Evolutionary conservation across 2,888 invertebrate species (phyloP).

Genomic region (Colletes collaris): DNA sequence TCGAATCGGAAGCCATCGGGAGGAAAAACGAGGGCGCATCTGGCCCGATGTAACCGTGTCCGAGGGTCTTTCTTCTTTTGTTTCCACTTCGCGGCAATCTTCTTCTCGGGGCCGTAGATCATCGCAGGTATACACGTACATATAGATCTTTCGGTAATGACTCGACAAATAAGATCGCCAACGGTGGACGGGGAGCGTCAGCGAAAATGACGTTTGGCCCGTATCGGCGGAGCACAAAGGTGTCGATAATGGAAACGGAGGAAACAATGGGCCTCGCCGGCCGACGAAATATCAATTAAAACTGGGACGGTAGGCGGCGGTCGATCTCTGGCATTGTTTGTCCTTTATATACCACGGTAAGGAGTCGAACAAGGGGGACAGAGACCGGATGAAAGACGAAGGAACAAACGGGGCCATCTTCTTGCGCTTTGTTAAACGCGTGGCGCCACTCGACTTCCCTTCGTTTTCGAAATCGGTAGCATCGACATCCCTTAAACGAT

Average conservation of each 20-base stretch:
- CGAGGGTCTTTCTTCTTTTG: conserved; percentile 16
- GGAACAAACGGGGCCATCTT: conserved; percentile 21
- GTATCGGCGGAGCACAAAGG: conserved; percentile 73
- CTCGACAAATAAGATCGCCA: conserved; percentile 71
- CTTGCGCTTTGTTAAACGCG: conserved; percentile 1
- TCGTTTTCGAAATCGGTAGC: too few species aligned
- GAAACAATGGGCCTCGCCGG: conserved; percentile 65
- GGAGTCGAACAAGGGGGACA: neutral
- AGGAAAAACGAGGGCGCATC: neutral
- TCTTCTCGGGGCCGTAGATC: conserved; percentile 25
- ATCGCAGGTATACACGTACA: conserved; percentile 62
- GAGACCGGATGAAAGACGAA: neutral
- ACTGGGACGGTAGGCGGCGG: conserved; percentile 62
- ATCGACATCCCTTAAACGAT: too few species aligned
- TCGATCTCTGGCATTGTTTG: conserved; percentile 52
- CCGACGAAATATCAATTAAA: conserved; percentile 77
- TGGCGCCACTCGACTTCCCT: conserved; percentile 13
- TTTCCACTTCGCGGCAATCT: conserved; percentile 24
- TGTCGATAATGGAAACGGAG: conserved; percentile 67
- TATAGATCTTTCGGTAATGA: conserved; percentile 65
- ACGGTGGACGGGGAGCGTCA: conserved; percentile 46
- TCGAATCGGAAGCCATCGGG: neutral
- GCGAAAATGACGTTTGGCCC: conserved; percentile 73
- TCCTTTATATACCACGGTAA: conserved; percentile 24
- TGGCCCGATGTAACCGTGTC: neutral